Base-by-base conservation (phyloP, 2,888 invertebrate species). In the Corbicula japonica region DNA sequence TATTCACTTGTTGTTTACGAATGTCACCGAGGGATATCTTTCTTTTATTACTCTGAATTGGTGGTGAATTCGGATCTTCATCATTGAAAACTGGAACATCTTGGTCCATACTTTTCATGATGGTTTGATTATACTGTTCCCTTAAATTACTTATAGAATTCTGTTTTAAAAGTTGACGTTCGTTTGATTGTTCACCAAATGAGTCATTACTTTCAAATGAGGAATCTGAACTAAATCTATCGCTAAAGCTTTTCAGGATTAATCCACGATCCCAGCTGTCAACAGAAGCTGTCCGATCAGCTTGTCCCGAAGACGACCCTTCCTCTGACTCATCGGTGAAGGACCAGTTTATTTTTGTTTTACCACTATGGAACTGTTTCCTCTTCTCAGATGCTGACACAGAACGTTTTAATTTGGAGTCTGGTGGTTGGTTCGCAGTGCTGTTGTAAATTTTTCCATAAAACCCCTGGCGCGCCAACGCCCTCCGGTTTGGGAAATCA, bases 391-490 rank as follows among this genome's bases (percentile, higher is more conserved):
- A 62, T 0, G 83, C 83, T 5, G 60, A 71, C n/a, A 79, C 23
- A 1, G 60, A 21, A 41, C 41, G 52, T 35, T 63, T 50, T 15
- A 38, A 63, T 48, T 50, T 63, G 18, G 41, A 61, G 12, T 66
- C 30, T 46, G 38, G 41, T 12, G 61, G 32, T 8, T 54, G 28
- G 44, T 44, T 41, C 1, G 21, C 41, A 0, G 23, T 32, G 4
- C 26, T 34, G 5, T 44, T 23, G 46, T 56, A 80, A n/a, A 77
- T 71, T 4, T 68, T 52, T 1, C 78, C 77, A 54, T 87, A 87
- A 65, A 75, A 87, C 10, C 87, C 87, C 48, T 87, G 87, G 38
- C 68, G 56, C 0, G 84, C 85, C 2, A 87, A 68, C n/a, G 68
- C 84, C 46, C 74, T 71, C 10, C 85, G 65, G 70, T 87, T 87